Percentiles rank a stretch among this genome's conserved stretches.
Conservation (phyloP, 1,140 invertebrate species). For the Teleopsis dalmanni region DNA sequence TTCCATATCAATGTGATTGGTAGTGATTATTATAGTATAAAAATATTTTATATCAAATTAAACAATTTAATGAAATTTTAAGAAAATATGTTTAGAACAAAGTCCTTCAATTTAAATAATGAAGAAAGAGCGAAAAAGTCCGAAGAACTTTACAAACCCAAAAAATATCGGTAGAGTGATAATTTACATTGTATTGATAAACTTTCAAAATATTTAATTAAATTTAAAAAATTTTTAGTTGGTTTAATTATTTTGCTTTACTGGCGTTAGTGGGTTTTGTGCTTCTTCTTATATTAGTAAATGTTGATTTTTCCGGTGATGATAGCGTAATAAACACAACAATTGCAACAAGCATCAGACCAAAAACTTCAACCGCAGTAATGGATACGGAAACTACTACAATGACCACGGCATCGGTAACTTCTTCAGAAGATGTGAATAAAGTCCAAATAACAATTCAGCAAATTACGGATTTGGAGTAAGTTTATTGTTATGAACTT, state of each 20-base stretch:
- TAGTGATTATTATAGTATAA: too few relatives aligned
- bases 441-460: too few relatives aligned
- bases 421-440: too few relatives aligned
- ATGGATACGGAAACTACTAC: not conserved
- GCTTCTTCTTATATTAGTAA: slow-evolving; percentile 9
- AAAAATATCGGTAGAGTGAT: slow-evolving; percentile 7
- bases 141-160: slow-evolving; percentile 5
- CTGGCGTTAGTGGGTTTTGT: slow-evolving; percentile 5
- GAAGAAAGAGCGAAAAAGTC: not conserved
- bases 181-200: not conserved
- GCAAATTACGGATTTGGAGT: too few relatives aligned
- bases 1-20: too few relatives aligned
- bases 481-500: too few relatives aligned
- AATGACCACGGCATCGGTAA: too few relatives aligned
- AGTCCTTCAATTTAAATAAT: slow-evolving; percentile 6
- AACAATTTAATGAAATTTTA: too few relatives aligned
- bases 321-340: not conserved
- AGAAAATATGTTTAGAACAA: slow-evolving; percentile 8
- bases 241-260: slow-evolving; percentile 4
- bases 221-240: not conserved
- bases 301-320: slow-evolving; percentile 10
- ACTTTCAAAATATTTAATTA: not conserved
- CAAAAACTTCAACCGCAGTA: not conserved
- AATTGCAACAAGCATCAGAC: not conserved
- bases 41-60: too few relatives aligned